phyloP scores from a whole-genome alignment of 2,888 invertebrate species.

The Tachina lurida region DNA sequence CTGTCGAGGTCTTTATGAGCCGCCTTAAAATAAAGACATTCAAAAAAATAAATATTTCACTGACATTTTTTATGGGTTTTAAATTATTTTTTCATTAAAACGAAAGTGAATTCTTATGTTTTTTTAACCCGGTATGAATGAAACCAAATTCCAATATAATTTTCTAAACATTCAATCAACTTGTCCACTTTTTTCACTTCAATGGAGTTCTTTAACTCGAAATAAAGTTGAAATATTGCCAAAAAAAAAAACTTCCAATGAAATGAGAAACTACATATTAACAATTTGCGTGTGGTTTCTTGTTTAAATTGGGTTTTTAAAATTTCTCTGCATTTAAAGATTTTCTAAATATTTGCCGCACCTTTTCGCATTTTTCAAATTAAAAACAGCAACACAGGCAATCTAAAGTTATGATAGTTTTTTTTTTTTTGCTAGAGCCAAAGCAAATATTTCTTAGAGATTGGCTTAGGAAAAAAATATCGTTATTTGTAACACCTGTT shows the following conservation, averaged over 20 bases:
- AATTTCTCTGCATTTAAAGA: slow-evolving; percentile 16
- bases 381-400: background rate
- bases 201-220: slow-evolving; percentile 27
- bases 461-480: slow-evolving; percentile 1
- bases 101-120: slow-evolving; percentile 50
- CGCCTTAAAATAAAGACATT: background rate
- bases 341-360: slow-evolving; percentile 10
- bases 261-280: background rate
- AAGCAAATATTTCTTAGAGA: slow-evolving; percentile 11
- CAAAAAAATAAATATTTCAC: background rate
- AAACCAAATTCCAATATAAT: slow-evolving; percentile 32
- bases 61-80: slow-evolving; percentile 14
- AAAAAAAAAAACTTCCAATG: background rate
- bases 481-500: slow-evolving; percentile 56
- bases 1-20: background rate
- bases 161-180: slow-evolving; percentile 56
- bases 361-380: slow-evolving; percentile 22
- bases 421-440: background rate
- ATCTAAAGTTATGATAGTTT: background rate
- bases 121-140: background rate
- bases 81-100: slow-evolving; percentile 34
- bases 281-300: slow-evolving; percentile 1
- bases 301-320: background rate
- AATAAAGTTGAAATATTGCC: slow-evolving; percentile 22
- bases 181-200: slow-evolving; percentile 27